Evolutionary conservation across 2,797 vertebrate species (phyloP).

Genomic region (Rhadinocentrus ornatus): DNA sequence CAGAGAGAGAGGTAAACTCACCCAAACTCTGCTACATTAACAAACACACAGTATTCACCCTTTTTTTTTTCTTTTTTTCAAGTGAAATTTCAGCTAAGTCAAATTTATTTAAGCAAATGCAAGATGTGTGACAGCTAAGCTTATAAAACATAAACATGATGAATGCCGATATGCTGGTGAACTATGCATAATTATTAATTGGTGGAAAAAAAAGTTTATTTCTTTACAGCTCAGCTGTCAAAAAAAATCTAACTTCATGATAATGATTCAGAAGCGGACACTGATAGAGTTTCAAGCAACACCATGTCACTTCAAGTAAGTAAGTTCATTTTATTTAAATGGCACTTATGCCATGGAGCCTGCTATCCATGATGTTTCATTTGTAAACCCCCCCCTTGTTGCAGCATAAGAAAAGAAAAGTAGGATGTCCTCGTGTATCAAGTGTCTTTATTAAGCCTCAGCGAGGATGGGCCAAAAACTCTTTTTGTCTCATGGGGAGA

Average conservation of each 20-base stretch:
- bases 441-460: slow-evolving; percentile 42
- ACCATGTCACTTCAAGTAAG: too few species aligned
- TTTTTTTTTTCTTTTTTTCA: background rate
- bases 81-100: background rate
- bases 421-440: slow-evolving; percentile 6
- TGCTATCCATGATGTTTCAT: too few species aligned
- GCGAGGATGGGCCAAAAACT: slow-evolving; percentile 37
- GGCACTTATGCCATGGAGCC: too few species aligned
- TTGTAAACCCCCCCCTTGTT: too few species aligned
- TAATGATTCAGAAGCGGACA: too few species aligned
- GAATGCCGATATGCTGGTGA: background rate
- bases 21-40: background rate
- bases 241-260: too few species aligned
- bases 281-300: too few species aligned
- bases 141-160: background rate
- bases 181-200: background rate
- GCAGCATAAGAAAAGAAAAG: slow-evolving; percentile 34
- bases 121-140: background rate
- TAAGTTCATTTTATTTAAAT: too few species aligned
- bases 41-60: background rate
- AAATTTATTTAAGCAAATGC: background rate
- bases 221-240: too few species aligned
- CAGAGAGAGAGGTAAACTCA: too few species aligned
- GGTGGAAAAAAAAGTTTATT: background rate
- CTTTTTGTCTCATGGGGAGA: slow-evolving; percentile 46